Evolutionary conservation across 2,888 invertebrate genomes (phyloP), one percentile per base, ranked within the genome.

Genomic region (Apamea sordens): DNA sequence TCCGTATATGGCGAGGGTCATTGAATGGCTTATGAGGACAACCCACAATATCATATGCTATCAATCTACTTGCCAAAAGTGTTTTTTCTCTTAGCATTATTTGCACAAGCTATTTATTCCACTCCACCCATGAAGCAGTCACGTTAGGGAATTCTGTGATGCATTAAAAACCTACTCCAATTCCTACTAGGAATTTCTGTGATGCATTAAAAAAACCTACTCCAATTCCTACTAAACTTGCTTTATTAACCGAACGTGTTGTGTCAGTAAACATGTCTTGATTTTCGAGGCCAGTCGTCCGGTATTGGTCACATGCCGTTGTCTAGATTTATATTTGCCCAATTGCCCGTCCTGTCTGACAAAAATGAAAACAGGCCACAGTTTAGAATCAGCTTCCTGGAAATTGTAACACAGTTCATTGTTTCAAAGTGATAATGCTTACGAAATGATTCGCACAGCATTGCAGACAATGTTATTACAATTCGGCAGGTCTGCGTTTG

Each of bases 321-420:
- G 64, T 68, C 79, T 75, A 65, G 67, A 79, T 75, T 74, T 82
- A 79, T 78, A 74, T 74, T 86, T 81, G 59, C 65, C 73, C 68
- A 83, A 86, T 89, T 56, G 69, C 53, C 69, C 76, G 65, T 82
- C 76, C 80, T 82, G 83, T 80, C 76, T 82, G 71, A 76, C 70
- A n/a, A 84, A 89, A 83, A 73, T 64, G 73, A 83, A 89, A 84
- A 75, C 73, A 70, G 81, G 36, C 36, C 77, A 79, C 63, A 72
- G 73, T 86, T 84, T 81, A 84, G 81, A 86, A 80, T 82, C 82
- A 47, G 86, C 81, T 91, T 92, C 93, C 93, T 85, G 93, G 90
- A 91, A 89, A 89, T 92, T 88, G 88, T 89, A 88, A 87, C 87
- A 90, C 84, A 83, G 77, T 83, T 84, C 84, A 91, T 92, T 92